Evolutionary conservation across 2,888 invertebrate genomes (phyloP), one percentile per base, ranked within the genome.

Genomic region (Acleris holmiana): DNA sequence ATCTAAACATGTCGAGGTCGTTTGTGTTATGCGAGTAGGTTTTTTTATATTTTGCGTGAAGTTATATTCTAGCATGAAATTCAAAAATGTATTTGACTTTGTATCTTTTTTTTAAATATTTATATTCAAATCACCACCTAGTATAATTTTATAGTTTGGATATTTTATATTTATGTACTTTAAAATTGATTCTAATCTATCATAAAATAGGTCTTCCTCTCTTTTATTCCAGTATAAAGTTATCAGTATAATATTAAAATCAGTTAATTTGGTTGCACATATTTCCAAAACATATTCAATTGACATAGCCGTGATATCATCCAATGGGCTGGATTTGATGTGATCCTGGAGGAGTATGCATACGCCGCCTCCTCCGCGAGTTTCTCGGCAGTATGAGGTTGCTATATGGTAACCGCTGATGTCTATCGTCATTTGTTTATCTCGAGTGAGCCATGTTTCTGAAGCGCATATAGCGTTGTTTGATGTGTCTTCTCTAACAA

Each of bases 101-200:
- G 7, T 13, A n/a, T 18, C 35, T 10, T 59, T 59, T 19, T 40
- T 10, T 21, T 50, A 18, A 10, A 59, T 41, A n/a, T 61, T 61
- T 35, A 61, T n/a, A 48, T 54, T 61, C 21, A 61, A 57, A 18
- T 57, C 57, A 1, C 48, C 57, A 8, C 57, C 57, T 47, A 61
- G 5, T 44, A 51, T 18, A 46, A 49, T 51, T 41, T 56, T 57
- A 8, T 17, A 18, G 17, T 48, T 48, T 7, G 18, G 7, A 46
- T 63, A 35, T 53, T 57, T 57, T 13, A 17, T 51, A 13, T n/a
- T 46, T 51, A 57, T 6, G 18, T 19, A 8, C 29, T 23, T 44
- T 40, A 51, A 44, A 13, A 57, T 10, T 21, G 23, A 50, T 29
- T 64, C 41, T 51, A 58, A 17, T 19, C 4, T 17, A 13, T n/a